Percentiles rank a stretch among this genome's conserved stretches.
Evolutionary conservation across 2,113 vertebrate genomes (phyloP).

Genomic region (Vanacampus margaritifer): DNA sequence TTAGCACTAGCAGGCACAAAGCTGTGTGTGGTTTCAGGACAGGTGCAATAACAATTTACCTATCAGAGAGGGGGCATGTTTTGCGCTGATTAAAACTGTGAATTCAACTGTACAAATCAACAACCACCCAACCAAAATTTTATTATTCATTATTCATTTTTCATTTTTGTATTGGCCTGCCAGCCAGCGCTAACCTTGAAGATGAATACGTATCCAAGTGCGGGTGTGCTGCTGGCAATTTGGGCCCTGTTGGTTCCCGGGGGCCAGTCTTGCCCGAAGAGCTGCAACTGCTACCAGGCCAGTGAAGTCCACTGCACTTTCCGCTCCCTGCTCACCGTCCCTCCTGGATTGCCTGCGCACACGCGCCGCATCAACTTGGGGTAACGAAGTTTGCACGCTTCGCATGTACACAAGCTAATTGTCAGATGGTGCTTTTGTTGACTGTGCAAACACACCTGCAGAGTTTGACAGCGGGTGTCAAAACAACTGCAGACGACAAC

Average conservation of each 20-base stretch:
- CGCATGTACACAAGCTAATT: background rate
- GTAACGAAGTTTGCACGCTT: conserved; percentile 61
- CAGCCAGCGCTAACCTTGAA: conserved; percentile 25
- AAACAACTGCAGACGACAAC: background rate
- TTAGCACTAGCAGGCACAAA: background rate
- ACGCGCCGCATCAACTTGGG: conserved; percentile 91
- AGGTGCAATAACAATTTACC: background rate
- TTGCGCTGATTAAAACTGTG: background rate
- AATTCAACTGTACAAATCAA: background rate
- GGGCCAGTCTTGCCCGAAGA: conserved; percentile 74
- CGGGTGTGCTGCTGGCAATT: conserved; percentile 56
- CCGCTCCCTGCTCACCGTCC: conserved; percentile 80
- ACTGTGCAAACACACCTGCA: background rate
- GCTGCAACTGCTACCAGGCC: conserved; percentile 87
- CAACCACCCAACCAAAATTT: conserved; percentile 4
- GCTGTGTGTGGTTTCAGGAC: background rate
- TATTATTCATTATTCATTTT: background rate
- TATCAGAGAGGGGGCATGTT: background rate
- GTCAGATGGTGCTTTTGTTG: background rate
- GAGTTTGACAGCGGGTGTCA: background rate
- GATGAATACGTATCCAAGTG: conserved; percentile 12
- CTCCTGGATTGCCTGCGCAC: conserved; percentile 71
- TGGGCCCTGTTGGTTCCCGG: conserved; percentile 63
- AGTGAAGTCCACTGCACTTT: conserved; percentile 96
- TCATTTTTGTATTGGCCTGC: background rate